Evolutionary conservation across 2,888 invertebrate species (phyloP).

Genomic region (Drosophila setosimentum): DNA sequence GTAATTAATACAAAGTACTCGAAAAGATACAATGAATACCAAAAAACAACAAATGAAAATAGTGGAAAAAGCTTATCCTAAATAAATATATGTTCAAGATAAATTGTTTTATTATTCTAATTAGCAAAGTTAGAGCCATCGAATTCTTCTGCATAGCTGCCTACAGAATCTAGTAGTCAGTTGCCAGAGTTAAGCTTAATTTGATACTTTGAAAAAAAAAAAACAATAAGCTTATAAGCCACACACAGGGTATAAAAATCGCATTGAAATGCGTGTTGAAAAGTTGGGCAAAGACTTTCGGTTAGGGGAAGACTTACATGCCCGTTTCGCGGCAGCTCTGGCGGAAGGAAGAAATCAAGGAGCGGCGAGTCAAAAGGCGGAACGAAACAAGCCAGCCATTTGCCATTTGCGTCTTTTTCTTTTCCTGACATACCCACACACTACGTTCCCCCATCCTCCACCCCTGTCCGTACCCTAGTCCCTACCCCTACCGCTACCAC

Average conservation of each 20-base stretch:
- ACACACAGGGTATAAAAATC: slow-evolving; percentile 18
- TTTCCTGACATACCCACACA: slow-evolving; percentile 10
- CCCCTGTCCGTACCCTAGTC: too few species aligned
- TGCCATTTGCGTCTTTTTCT: slow-evolving; percentile 56
- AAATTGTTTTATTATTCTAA: neutral
- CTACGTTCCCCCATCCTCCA: neutral
- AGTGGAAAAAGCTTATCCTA: neutral
- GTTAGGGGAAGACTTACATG: slow-evolving; percentile 33
- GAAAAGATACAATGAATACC: neutral
- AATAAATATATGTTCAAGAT: neutral
- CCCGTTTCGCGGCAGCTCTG: slow-evolving; percentile 45
- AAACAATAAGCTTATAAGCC: slow-evolving; percentile 17
- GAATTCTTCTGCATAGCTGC: neutral
- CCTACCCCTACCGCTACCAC: neutral
- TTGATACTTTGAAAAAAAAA: neutral
- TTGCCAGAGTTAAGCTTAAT: neutral
- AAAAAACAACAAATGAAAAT: neutral
- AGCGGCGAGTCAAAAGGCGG: slow-evolving; percentile 63
- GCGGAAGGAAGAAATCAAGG: slow-evolving; percentile 79
- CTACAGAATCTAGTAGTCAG: neutral
- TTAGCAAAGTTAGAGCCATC: neutral
- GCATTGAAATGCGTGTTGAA: slow-evolving; percentile 16
- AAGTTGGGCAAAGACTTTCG: slow-evolving; percentile 30
- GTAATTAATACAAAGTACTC: neutral
- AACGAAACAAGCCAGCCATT: slow-evolving; percentile 74